These are phyloP conservation scores for Holotrichia oblita DNA, from an alignment of 1,140 invertebrate species.

Conservation along the genomic window DNA sequence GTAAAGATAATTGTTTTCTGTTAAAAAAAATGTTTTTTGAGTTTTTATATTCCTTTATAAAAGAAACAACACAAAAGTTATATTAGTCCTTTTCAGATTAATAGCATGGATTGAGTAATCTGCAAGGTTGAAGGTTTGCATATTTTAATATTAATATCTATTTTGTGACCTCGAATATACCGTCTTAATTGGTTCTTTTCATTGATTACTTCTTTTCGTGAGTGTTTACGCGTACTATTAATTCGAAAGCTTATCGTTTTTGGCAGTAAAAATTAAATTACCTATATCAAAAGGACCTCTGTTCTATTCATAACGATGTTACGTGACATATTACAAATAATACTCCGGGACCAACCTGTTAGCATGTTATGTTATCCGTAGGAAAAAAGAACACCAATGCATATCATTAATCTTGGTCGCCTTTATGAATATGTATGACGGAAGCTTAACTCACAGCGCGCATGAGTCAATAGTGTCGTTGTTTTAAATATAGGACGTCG, in stretches of 20 bases:
- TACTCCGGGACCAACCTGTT: not conserved
- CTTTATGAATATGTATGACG: not conserved
- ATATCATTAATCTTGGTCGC: conserved; percentile 5
- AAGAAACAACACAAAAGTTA: too few species aligned
- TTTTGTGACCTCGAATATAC: too few species aligned
- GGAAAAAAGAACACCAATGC: not conserved
- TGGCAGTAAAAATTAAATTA: not conserved
- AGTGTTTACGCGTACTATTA: not conserved
- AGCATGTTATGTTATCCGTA: not conserved
- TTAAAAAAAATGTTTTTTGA: too few species aligned
- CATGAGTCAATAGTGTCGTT: not conserved
- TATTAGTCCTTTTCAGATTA: too few species aligned
- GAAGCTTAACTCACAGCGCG: not conserved
- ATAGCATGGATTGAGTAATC: too few species aligned
- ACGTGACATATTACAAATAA: conserved; percentile 11
- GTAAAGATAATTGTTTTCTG: too few species aligned
- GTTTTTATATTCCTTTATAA: too few species aligned
- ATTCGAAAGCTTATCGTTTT: not conserved
- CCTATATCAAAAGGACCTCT: not conserved
- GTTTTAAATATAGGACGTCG: conserved; percentile 12
- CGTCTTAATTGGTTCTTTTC: not conserved
- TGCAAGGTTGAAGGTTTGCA: too few species aligned
- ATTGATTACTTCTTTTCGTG: not conserved
- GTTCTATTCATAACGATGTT: not conserved
- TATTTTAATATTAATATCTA: too few species aligned